Evolutionary conservation across 2,113 vertebrate species (phyloP), one percentile per base, ranked within the genome.

Genomic region (Pongo pygmaeus): DNA sequence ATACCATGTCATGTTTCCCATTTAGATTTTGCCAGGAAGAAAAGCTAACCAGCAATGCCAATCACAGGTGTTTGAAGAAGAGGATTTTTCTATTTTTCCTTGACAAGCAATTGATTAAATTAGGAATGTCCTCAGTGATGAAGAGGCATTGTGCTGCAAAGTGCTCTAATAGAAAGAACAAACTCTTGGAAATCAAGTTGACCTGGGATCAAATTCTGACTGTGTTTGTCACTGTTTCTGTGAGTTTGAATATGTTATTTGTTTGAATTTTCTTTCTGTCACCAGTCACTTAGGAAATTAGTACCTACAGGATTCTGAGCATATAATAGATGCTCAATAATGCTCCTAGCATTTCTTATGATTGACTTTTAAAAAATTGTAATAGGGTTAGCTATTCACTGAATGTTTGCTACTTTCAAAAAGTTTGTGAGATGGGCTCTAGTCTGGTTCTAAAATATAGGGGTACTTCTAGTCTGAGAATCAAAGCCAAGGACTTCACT

Each of bases 21-120:
- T 87, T 94, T 84, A 79, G 72, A 50, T 81, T 94, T 90, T 97
- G 48, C 57, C 84, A 72, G 32, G 52, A 7, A 96, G 84, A 90
- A 78, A 48, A 88, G 27, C 30, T 72, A 92, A 30, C 80, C 30
- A 78, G 52, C 40, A 83, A 55, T 8, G 69, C 57, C 64, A 92
- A 14, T 83, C 64, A 78, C 9, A 86, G 77, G 50, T 94, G 43
- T 75, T 83, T 92, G 57, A 96, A 93, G 67, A 84, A 67, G 48
- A 88, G 6, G 1, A 40, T 27, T 30, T 46, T 52, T 78, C 72
- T 25, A 4, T 57, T 81, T 97, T 94, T 50, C 48, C 84, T 84
- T 93, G n/a, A 90, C 18, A 79, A 84, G 50, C 77, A 85, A 80
- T 25, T 85, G 72, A 57, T 52, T 80, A 69, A 80, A 83, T 90